These are phyloP conservation scores for Dasyprocta punctata DNA, from an alignment of 2,113 vertebrate species.

Conservation along the genomic window DNA sequence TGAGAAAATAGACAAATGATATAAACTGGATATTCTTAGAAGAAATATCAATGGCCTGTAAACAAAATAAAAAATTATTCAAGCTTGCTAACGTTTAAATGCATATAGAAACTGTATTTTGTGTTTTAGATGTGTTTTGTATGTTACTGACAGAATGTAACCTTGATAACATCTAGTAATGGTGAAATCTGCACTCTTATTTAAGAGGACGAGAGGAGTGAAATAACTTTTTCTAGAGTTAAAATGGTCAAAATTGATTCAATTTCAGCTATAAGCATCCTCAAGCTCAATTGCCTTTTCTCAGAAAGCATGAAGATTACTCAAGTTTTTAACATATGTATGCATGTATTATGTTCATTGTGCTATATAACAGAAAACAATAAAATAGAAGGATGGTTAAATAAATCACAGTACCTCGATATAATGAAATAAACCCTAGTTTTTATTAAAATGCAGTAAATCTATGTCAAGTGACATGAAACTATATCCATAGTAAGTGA, in stretches of 20 bases:
- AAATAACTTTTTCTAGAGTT: background rate
- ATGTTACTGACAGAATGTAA: background rate
- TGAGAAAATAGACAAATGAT: background rate
- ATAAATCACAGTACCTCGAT: background rate
- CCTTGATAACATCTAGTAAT: background rate
- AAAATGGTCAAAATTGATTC: background rate
- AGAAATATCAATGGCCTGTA: background rate
- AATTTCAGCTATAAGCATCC: background rate
- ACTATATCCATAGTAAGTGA: background rate
- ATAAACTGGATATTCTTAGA: background rate
- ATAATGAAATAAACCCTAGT: background rate
- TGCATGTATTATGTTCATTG: background rate
- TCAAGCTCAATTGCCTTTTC: background rate
- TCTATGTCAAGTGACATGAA: background rate
- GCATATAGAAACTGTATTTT: background rate
- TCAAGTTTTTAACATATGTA: background rate
- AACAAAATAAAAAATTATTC: background rate
- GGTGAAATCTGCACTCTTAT: background rate
- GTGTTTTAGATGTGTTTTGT: background rate
- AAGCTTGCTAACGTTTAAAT: background rate
- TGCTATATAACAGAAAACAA: conserved; percentile 5
- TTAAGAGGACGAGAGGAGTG: background rate
- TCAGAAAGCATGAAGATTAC: background rate
- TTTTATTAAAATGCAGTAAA: conserved; percentile 13
- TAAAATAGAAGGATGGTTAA: background rate